Evolutionary conservation across 2,113 vertebrate genomes (phyloP), one percentile per base, ranked within the genome.

Genomic region (Tenrec ecaudatus): DNA sequence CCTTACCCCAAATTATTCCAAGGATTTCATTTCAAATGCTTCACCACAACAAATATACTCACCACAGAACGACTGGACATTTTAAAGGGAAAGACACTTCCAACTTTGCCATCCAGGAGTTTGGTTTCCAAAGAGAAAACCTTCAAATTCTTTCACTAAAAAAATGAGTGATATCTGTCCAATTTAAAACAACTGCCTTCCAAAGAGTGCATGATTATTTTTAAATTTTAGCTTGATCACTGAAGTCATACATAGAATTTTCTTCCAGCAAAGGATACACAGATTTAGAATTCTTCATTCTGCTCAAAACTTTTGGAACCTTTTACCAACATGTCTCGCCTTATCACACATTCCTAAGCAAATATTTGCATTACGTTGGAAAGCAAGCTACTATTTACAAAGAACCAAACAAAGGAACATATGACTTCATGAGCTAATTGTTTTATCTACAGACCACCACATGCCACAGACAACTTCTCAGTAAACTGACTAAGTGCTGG

Each of bases 31-130:
- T 96, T 95, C 96, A 93, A 96, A 94, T 95, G 89, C 86, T 95
- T 96, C 62, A 93, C 95, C 96, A 96, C 95, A 96, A 97, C 96
- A 97, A 97, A 93, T 95, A 89, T 75, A 94, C 93, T 95, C 57
- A 92, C 93, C 96, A 95, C 95, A 96, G 78, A 95, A 2, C 91
- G 62, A 96, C 91, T 47, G 90, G 92, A 88, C 40, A 82, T 95
- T 97, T 97, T 95, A 93, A 96, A 96, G 62, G 80, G 78, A 95
- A 96, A 93, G 86, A 91, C 31, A 17, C 89, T 71, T 88, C 57
- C 73, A 92, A 14, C 2, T 73, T 81, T 95, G 62, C 68, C 88
- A 95, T 90, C n/a, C 25, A 85, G 47, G 82, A 60, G 60, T 95
- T 92, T 92, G 62, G 91, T 92, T 96, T 96, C 68, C 90, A 94